phyloP scores from a whole-genome alignment of 1,140 invertebrate species.

The Temnothorax longispinosus region DNA sequence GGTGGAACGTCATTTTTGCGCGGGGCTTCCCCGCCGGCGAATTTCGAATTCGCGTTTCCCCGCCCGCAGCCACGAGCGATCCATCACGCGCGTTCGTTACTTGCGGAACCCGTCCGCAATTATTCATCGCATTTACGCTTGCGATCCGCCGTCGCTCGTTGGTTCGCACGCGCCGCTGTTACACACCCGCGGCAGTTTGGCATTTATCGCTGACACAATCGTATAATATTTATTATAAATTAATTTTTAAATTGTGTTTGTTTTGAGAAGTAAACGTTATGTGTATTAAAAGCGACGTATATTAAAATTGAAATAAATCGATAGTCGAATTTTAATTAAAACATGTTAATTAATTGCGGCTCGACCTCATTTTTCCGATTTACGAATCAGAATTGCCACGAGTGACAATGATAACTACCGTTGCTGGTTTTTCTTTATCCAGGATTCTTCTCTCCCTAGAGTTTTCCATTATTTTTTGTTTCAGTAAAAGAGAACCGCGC shows the following conservation, averaged over 20 bases:
- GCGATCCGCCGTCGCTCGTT: slow-evolving; percentile 16
- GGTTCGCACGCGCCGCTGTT: neutral
- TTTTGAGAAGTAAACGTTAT: neutral
- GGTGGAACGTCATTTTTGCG: slow-evolving; percentile 68
- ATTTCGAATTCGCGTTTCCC: slow-evolving; percentile 73
- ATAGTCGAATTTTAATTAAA: slow-evolving; percentile 3
- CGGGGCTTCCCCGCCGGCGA: slow-evolving; percentile 31
- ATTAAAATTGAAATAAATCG: neutral
- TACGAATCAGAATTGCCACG: neutral
- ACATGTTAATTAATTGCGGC: neutral
- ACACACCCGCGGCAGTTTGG: neutral
- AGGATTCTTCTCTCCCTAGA: no score
- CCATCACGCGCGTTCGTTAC: slow-evolving; percentile 69
- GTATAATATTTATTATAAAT: slow-evolving; percentile 15
- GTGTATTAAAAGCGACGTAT: neutral
- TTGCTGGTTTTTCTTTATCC: neutral
- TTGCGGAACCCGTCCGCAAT: slow-evolving; percentile 59
- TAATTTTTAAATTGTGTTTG: neutral
- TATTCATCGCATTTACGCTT: slow-evolving; percentile 65
- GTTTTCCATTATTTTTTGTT: slow-evolving; percentile 18
- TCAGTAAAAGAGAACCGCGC: neutral
- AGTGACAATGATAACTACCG: no score
- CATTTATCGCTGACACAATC: neutral
- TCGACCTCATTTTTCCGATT: neutral
- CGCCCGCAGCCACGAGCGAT: slow-evolving; percentile 62